Percentiles rank a stretch among this genome's conserved stretches.
Conservation (phyloP, 2,797 vertebrate genomes). For the Sebastes itinus region DNA sequence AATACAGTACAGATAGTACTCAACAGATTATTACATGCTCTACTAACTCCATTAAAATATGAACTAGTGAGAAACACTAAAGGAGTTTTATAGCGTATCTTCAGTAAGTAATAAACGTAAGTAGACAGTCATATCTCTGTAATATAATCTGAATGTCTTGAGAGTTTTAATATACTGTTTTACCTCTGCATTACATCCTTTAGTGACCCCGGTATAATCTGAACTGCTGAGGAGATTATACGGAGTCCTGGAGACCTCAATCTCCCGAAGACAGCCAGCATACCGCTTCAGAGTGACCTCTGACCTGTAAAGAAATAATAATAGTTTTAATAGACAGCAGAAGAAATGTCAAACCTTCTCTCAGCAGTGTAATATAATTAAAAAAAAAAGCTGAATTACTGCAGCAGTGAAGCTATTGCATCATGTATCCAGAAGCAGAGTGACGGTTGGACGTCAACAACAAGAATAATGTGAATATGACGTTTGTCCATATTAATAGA, state of each 20-base stretch:
- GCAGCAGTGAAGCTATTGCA: conserved; percentile 54
- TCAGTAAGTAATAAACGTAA: not conserved
- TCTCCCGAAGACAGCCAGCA: conserved; percentile 93
- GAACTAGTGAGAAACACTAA: not conserved
- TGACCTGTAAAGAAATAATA: conserved; percentile 80
- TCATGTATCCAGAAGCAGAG: conserved; percentile 40
- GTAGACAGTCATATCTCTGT: not conserved
- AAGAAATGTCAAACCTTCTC: not conserved
- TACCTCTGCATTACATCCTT: conserved; percentile 88
- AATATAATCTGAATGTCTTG: not conserved
- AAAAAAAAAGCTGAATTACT: conserved; percentile 23
- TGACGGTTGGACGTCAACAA: conserved; percentile 11
- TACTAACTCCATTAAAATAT: not conserved
- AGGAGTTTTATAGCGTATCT: not conserved
- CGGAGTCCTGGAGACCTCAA: conserved; percentile 94
- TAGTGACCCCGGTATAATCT: conserved; percentile 93
- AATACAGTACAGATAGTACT: not conserved
- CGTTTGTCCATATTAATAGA: conserved; percentile 31
- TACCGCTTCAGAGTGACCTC: conserved; percentile 92
- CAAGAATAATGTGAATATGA: conserved; percentile 45
- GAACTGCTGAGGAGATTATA: conserved; percentile 95
- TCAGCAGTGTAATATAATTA: conserved; percentile 1
- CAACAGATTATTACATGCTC: not conserved
- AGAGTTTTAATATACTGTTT: conserved; percentile 8
- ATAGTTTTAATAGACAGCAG: conserved; percentile 6